Evolutionary conservation across 2,888 invertebrate species (phyloP).

Genomic region (Clivina fossor): DNA sequence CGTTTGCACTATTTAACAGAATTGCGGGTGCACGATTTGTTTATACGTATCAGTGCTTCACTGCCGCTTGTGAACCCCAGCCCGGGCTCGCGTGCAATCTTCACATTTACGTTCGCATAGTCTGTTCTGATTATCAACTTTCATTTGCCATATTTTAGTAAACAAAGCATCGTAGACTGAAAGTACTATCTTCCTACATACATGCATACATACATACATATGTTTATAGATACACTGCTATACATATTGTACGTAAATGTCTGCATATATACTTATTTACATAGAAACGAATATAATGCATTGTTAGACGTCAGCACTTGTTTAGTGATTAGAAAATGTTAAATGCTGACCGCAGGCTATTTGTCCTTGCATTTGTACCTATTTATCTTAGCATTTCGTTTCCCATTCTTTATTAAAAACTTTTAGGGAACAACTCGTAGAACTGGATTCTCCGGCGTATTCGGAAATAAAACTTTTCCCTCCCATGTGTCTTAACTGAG

Average conservation of each 20-base stretch:
- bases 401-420: conserved; percentile 31
- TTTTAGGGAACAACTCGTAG: conserved; percentile 17
- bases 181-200: too few relatives aligned
- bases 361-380: conserved; percentile 21
- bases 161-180: too few relatives aligned
- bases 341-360: conserved; percentile 13
- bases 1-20: conserved; percentile 31
- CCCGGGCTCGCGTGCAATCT: too few relatives aligned
- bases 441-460: conserved; percentile 16
- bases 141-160: too few relatives aligned
- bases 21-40: conserved; percentile 26
- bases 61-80: not conserved
- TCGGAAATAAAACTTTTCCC: conserved; percentile 30
- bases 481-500: conserved; percentile 28
- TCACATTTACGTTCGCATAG: too few relatives aligned
- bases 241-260: too few relatives aligned
- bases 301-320: conserved; percentile 20
- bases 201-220: too few relatives aligned
- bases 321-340: too few relatives aligned
- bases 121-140: too few relatives aligned
- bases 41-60: conserved; percentile 5
- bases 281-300: conserved; percentile 3
- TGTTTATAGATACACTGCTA: too few relatives aligned
- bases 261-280: too few relatives aligned
- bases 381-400: conserved; percentile 21